A percentile compares a stretch with the other conserved stretches of the same genome.
phyloP scores from a whole-genome alignment of 1,140 invertebrate species.

The Dysdera silvatica region DNA sequence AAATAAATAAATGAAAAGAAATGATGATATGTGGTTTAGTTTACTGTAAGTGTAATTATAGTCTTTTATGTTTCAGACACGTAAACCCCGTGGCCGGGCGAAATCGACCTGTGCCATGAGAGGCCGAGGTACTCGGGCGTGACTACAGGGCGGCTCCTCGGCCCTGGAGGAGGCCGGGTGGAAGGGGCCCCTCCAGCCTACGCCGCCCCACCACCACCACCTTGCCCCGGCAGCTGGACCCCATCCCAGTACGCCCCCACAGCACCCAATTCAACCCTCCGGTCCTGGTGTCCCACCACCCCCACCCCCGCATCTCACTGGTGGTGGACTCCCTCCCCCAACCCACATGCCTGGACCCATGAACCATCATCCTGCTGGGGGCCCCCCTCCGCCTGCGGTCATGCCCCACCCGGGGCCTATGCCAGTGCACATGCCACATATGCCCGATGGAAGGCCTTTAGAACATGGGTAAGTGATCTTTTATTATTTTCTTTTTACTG shows the following conservation, averaged over 20 bases:
- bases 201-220: constrained; percentile 8
- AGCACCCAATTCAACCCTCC: constrained; percentile 3
- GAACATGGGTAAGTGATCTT: constrained; percentile 24
- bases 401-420: constrained; percentile 18
- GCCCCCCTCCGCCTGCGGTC: constrained; percentile 2
- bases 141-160: constrained; percentile 30
- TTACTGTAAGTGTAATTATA: too few species aligned
- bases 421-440: constrained; percentile 19
- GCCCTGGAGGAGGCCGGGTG: constrained; percentile 30
- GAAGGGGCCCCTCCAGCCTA: constrained; percentile 14
- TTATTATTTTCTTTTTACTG: background rate
- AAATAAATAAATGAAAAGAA: too few species aligned
- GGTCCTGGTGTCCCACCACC: constrained; percentile 8
- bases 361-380: background rate
- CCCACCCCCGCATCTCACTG: background rate
- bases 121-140: constrained; percentile 26
- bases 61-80: constrained; percentile 9
- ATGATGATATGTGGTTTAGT: too few species aligned
- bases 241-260: constrained; percentile 3
- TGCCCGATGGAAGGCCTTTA: constrained; percentile 24
- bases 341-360: background rate
- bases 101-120: constrained; percentile 26
- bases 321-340: too few species aligned
- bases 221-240: background rate
- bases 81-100: constrained; percentile 27